phyloP scores from a whole-genome alignment of 2,888 invertebrate genomes.

The Campoplex nolae region DNA sequence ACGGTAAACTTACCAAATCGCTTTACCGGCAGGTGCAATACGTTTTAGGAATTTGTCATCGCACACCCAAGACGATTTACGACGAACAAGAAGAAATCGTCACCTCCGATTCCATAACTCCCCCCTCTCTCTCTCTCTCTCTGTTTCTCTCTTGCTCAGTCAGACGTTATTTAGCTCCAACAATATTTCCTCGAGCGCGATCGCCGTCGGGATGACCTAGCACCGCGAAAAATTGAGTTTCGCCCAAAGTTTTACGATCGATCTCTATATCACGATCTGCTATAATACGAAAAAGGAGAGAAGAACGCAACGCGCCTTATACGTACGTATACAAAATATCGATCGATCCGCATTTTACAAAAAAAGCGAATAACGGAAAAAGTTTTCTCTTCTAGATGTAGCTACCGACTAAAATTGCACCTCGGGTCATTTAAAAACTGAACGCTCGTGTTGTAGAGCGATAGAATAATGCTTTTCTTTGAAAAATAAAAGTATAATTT shows the following conservation, averaged over 20 bases:
- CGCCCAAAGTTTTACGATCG: neutral
- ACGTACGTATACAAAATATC: neutral
- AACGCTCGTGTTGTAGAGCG: neutral
- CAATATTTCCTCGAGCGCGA: neutral
- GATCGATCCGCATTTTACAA: neutral
- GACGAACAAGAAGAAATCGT: constrained; percentile 9
- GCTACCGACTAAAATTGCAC: neutral
- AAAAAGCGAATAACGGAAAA: neutral
- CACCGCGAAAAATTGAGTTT: neutral
- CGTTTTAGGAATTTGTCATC: constrained; percentile 64
- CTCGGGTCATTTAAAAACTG: neutral
- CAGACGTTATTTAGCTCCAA: neutral
- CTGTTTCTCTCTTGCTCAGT: neutral
- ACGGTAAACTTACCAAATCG: constrained; percentile 35
- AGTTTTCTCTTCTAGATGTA: neutral
- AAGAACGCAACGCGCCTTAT: no score
- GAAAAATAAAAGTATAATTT: neutral
- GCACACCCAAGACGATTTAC: constrained; percentile 49
- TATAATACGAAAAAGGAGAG: neutral
- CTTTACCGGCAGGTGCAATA: constrained; percentile 65
- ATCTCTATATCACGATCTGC: neutral
- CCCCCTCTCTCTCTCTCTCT: neutral
- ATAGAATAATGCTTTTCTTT: neutral
- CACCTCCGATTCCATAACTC: neutral
- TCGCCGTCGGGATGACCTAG: neutral